phyloP scores from a whole-genome alignment of 1,140 invertebrate genomes.

The Anagrus nilaparvatae region DNA sequence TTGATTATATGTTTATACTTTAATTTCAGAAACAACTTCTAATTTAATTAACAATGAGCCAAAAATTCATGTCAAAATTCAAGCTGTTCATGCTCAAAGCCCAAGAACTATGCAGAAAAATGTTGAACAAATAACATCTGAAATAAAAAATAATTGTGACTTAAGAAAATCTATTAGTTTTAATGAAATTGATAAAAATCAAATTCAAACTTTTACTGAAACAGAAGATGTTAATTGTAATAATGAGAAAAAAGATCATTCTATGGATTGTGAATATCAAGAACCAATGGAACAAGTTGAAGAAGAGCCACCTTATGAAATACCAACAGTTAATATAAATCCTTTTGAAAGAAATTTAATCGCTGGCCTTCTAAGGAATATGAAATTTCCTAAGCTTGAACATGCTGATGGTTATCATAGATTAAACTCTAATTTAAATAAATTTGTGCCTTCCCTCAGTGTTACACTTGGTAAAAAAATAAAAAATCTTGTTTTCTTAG shows the following conservation, averaged over 20 bases:
- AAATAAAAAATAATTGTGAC: constrained; percentile 39
- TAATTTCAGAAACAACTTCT: no score
- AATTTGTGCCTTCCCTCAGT: constrained; percentile 39
- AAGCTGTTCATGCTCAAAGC: constrained; percentile 39
- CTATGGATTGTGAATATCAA: constrained; percentile 34
- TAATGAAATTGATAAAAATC: constrained; percentile 17
- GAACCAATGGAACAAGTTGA: constrained; percentile 33
- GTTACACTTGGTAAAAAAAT: constrained; percentile 33
- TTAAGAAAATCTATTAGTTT: constrained; percentile 35
- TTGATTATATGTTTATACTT: no score
- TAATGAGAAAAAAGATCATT: constrained; percentile 16
- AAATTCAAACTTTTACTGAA: no score
- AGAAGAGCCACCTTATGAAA: constrained; percentile 28
- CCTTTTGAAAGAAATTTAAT: constrained; percentile 44
- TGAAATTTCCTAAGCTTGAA: constrained; percentile 41
- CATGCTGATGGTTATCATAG: constrained; percentile 37
- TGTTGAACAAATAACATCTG: constrained; percentile 39
- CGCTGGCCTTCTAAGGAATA: constrained; percentile 38
- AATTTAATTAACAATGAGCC: no score
- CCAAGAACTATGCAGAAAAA: constrained; percentile 39
- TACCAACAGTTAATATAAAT: constrained; percentile 38
- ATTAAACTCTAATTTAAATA: constrained; percentile 34
- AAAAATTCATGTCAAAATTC: constrained; percentile 35
- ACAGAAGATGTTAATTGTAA: no score
- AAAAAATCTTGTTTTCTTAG: no score